Base-by-base conservation (phyloP, 2,888 invertebrate genomes). In the Actias luna region DNA sequence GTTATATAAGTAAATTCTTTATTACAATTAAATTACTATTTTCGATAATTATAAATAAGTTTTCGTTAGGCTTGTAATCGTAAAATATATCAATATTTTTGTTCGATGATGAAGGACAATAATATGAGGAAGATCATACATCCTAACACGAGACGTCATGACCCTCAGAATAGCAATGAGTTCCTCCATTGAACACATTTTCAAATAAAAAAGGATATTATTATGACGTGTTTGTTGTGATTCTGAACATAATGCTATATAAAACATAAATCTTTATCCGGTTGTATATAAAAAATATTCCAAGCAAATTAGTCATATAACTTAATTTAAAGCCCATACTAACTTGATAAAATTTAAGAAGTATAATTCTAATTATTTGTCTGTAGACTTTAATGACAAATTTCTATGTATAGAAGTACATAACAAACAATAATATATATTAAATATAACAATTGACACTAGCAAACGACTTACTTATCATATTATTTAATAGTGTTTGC, bases 1-100 rank as follows among this genome's bases (percentile, higher is more conserved):
- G 55, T 62, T 62, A 35, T 36, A 57, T 31, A 42, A 61, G 61
- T 29, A 22, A 25, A 50, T 25, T 12, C 22, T 62, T 58, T 42
- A 58, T 57, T 58, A 42, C 29, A 61, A 55, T 36, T 10, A 58
- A n/a, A 58, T n/a, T 22, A 61, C 10, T 27, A 12, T 52, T 33
- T 36, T 35, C 52, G 35, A 27, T 25, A 50, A 18, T 52, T 33
- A 16, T 52, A 33, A 42, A 46, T 60, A 46, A 22, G 18, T n/a
- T 31, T 46, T 31, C 27, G n/a, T 29, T 55, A 29, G n/a, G n/a
- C n/a, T n/a, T n/a, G n/a, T n/a, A n/a, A 29, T n/a, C 27, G 0
- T n/a, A n/a, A 16, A 55, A 29, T 16, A 55, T 55, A 29, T n/a
- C n/a, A 8, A 52, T 22, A 14, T 25, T 25, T 52, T 27, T 29